Base-by-base conservation (phyloP, 2,888 invertebrate genomes). In the Drosophila yooni region DNA sequence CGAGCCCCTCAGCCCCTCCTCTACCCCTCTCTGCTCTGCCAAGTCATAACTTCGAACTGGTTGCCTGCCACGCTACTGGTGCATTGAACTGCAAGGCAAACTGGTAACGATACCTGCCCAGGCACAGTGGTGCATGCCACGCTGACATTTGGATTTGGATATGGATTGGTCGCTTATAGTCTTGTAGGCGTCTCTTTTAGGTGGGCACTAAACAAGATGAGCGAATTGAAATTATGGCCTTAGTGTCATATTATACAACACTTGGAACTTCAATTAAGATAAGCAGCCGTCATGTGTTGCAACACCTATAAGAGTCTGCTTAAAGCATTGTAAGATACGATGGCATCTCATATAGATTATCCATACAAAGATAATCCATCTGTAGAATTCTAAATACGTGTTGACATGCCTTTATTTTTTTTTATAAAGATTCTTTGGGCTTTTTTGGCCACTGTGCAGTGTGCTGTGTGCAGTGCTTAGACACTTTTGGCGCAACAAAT, bases 21-120 rank as follows among this genome's bases (percentile, higher is more conserved):
- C 11, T 15, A 3, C 18, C 4, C 29, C 48, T 31, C 6, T 29
- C 1, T 13, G 34, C 34, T 6, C 18, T 31, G 57, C n/a, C 54
- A 72, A 70, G 85, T 87, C 87, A 87, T 89, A 84, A 83, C 76
- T 87, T 74, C 74, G 57, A 84, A 84, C 86, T 89, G 88, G 82
- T 88, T 84, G 84, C 65, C 72, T 68, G 70, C 58, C 60, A 36
- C 48, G n/a, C n/a, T 18, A 21, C 52, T 67, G 74, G 91, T 89
- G 80, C 92, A 92, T 89, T 92, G 92, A 92, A 92, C 92, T 91
- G 88, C 92, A 92, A 92, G 92, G 92, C 89, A 92, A 92, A 91
- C 92, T 81, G 91, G 92, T 92, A 91, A 74, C 64, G 57, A 50
- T 69, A 76, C 67, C 71, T 81, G 77, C 69, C 59, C 74, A 71